Evolutionary conservation across 2,888 invertebrate species (phyloP).

Genomic region (Clusia tigrina): DNA sequence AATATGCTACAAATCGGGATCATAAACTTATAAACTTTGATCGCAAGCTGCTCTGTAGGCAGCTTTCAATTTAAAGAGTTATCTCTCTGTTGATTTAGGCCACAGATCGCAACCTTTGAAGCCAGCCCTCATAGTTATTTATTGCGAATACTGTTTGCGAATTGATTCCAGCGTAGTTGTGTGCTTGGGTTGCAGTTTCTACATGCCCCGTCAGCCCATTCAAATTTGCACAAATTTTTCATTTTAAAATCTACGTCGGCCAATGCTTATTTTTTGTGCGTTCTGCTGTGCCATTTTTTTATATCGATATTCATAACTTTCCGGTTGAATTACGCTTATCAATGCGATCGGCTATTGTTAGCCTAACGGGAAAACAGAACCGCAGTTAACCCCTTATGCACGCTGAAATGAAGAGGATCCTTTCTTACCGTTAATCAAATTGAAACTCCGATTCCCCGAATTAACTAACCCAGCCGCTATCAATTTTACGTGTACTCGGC

Average conservation of each 20-base stretch:
- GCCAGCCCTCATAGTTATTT: no score
- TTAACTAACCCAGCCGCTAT: slow-evolving; percentile 50
- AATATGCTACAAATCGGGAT: no score
- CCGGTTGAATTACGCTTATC: slow-evolving; percentile 45
- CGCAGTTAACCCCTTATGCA: slow-evolving; percentile 11
- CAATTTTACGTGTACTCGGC: slow-evolving; percentile 44
- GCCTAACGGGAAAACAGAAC: slow-evolving; percentile 19
- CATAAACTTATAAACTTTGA: no score
- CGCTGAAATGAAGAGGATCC: slow-evolving; percentile 21
- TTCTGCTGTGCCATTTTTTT: no score
- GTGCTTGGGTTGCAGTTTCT: no score
- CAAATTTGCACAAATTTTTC: background rate
- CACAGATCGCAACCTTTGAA: no score
- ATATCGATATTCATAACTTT: slow-evolving; percentile 49
- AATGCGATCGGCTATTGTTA: slow-evolving; percentile 37
- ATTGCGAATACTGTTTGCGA: no score
- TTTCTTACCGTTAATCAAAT: slow-evolving; percentile 47
- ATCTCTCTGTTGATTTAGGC: no score
- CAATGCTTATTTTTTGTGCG: slow-evolving; percentile 25
- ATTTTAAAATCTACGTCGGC: background rate
- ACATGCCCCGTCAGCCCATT: background rate
- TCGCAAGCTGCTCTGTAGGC: no score
- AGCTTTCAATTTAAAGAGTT: no score
- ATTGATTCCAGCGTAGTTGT: no score
- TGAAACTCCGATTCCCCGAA: slow-evolving; percentile 32